These are phyloP conservation scores for Pocillopora damicornis DNA, from an alignment of 64 coral and sea anemone species.

Conservation along the genomic window DNA sequence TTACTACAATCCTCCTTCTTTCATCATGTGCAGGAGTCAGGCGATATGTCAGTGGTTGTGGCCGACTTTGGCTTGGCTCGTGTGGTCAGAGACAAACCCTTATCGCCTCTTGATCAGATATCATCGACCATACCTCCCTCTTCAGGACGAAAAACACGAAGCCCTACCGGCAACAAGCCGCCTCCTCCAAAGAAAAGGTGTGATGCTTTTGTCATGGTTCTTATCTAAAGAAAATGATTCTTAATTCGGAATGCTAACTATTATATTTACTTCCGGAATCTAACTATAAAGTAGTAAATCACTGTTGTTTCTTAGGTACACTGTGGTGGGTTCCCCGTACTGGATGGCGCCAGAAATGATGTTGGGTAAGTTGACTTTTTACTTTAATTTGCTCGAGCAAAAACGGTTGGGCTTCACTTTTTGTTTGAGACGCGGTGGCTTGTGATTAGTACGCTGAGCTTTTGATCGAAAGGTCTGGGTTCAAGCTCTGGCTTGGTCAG, in stretches of 20 bases:
- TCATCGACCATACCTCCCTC: constrained; percentile 3
- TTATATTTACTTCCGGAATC: not conserved
- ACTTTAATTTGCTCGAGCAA: not conserved
- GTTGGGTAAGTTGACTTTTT: constrained; percentile 41
- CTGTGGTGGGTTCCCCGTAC: constrained; percentile 86
- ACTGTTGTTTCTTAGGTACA: constrained; percentile 52
- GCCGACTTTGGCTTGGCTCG: constrained; percentile 95
- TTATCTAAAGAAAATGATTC: too few species aligned
- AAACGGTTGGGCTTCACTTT: too few species aligned
- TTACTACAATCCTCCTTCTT: not conserved
- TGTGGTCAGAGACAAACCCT: constrained; percentile 37
- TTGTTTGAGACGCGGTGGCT: too few species aligned
- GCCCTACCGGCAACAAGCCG: constrained; percentile 44
- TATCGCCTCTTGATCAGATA: constrained; percentile 11
- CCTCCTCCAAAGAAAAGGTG: constrained; percentile 85
- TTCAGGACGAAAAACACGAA: constrained; percentile 19
- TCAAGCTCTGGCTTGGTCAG: too few species aligned
- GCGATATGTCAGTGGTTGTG: constrained; percentile 87
- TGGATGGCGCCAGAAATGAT: constrained; percentile 99
- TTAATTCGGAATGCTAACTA: not conserved
- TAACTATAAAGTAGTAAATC: not conserved
- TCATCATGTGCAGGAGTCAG: not conserved
- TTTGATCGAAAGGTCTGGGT: too few species aligned
- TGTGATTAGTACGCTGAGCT: too few species aligned
- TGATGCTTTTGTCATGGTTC: not conserved